Conservation (phyloP, 1,140 invertebrate species). For the Pogonomyrmex barbatus region DNA sequence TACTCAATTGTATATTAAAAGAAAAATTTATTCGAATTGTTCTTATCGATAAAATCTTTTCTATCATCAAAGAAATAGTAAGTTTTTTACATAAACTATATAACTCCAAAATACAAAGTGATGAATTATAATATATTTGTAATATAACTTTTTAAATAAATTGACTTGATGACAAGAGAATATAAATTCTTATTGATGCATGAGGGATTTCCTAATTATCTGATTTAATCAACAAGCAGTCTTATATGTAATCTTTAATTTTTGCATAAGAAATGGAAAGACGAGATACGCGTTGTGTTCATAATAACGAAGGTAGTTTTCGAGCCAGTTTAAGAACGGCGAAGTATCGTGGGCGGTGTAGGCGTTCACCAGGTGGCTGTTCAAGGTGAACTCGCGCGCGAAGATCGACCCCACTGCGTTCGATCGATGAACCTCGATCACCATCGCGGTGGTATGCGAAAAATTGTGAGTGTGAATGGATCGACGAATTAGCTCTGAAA, state of each 20-base stretch:
- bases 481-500: not conserved
- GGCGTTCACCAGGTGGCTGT: slow-evolving; percentile 73
- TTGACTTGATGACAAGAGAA: not conserved
- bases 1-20: not conserved
- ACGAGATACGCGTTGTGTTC: slow-evolving; percentile 8
- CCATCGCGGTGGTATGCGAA: slow-evolving; percentile 20
- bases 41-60: not conserved
- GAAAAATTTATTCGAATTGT: not conserved
- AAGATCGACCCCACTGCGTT: slow-evolving; percentile 51
- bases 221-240: slow-evolving; percentile 2
- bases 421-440: slow-evolving; percentile 73
- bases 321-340: slow-evolving; percentile 55
- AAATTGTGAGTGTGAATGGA: slow-evolving; percentile 3
- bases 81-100: not conserved
- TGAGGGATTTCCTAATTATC: not conserved
- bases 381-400: slow-evolving; percentile 64
- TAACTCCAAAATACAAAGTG: not conserved
- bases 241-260: slow-evolving; percentile 13
- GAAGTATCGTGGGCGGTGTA: slow-evolving; percentile 33
- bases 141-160: not conserved
- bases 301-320: slow-evolving; percentile 31
- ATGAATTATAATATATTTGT: not conserved
- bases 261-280: slow-evolving; percentile 9
- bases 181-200: not conserved
- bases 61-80: not conserved